Percentiles rank a stretch among this genome's conserved stretches.
phyloP scores from a whole-genome alignment of 2,888 invertebrate species.

The Dendrolimus houi region DNA sequence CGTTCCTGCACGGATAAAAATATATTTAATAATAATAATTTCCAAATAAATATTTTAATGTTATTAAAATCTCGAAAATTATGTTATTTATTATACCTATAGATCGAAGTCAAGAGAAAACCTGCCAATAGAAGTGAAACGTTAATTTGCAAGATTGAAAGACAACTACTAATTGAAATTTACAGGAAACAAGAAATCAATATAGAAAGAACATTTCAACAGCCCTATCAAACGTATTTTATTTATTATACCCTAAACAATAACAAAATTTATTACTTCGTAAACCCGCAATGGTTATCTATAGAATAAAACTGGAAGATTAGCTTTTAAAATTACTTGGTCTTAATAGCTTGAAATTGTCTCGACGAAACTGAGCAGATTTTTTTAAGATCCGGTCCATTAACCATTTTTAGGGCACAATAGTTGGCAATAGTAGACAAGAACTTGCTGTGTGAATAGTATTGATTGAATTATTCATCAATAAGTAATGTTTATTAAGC shows the following conservation, averaged over 20 bases:
- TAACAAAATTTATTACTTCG: neutral
- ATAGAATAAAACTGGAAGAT: neutral
- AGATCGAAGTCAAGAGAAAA: neutral
- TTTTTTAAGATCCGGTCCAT: constrained; percentile 20
- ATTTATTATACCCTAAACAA: neutral
- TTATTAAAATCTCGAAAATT: too few species aligned
- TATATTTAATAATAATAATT: too few species aligned
- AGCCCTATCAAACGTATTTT: neutral
- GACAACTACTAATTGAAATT: neutral
- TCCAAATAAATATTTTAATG: too few species aligned
- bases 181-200: neutral
- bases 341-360: neutral
- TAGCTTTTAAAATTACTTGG: constrained; percentile 4
- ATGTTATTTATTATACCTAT: too few species aligned
- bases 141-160: neutral
- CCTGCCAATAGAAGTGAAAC: neutral
- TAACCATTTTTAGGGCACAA: constrained; percentile 58
- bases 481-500: constrained; percentile 23
- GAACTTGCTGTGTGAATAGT: constrained; percentile 18
- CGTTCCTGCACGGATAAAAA: too few species aligned
- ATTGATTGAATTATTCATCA: constrained; percentile 49
- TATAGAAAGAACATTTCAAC: neutral
- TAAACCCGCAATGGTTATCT: neutral
- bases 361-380: neutral
- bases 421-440: constrained; percentile 23